Evolutionary conservation across 2,113 vertebrate species (phyloP), one percentile per base, ranked within the genome.

Genomic region (Ranitomeya variabilis): DNA sequence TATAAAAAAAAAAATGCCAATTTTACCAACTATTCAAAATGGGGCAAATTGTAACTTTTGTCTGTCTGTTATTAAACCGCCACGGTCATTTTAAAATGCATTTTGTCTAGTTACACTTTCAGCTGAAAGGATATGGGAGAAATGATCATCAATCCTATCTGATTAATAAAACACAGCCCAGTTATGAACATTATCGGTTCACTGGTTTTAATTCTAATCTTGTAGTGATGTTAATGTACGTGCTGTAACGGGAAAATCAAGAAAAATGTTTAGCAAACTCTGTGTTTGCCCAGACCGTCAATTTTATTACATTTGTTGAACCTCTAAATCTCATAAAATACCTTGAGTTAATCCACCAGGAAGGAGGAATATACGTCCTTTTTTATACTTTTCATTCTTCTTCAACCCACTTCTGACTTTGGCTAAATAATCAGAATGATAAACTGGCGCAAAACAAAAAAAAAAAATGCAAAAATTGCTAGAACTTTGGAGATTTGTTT

Each of bases 1-100:
- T 95, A 96, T 95, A 93, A 94, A 83, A n/a, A 77, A 45, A 80
- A 83, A 85, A 59, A 77, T 59, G 16, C 55, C 54, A 59, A 23
- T 55, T 21, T 15, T 7, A 18, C 59, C 52, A 13, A 79, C 7
- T 82, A 69, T 69, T 57, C 26, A 45, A 52, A 21, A 23, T 21
- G 64, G 59, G 37, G 19, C 86, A 86, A 91, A 87, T 64, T 55
- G 16, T 71, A 87, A 86, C 87, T 78, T 14, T 82, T 76, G 67
- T 84, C 45, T 67, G 73, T 89, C 87, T 87, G 86, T 79, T 87
- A 59, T 80, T 79, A 80, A 87, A 87, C 62, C 78, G 60, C n/a
- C 76, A 59, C 62, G 64, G 79, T 85, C 21, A 77, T 88, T 85
- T 89, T 57, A 84, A 79, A 64, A 71, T 51, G 59, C 87, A 78